phyloP scores from a whole-genome alignment of 2,888 invertebrate genomes.

The Caenorhabditis sp. region DNA sequence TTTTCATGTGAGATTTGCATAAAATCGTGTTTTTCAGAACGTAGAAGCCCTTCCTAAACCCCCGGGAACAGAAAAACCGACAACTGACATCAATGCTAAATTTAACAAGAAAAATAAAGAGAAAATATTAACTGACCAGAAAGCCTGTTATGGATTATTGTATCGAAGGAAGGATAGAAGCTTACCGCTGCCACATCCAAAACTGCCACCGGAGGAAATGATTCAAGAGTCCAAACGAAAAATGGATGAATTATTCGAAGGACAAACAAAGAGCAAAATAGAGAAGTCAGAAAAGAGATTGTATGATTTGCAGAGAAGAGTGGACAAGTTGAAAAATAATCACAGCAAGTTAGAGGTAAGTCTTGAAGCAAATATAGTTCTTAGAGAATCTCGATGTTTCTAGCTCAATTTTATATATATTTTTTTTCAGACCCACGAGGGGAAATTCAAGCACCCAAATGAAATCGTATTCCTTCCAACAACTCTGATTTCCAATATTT shows the following conservation, averaged over 20 bases:
- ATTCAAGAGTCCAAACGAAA: conserved; percentile 16
- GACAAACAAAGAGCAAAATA: conserved; percentile 40
- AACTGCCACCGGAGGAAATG: conserved; percentile 33
- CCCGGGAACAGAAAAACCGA: conserved; percentile 46
- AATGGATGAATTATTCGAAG: conserved; percentile 41
- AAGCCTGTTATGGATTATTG: conserved; percentile 44
- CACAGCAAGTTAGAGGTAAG: conserved; percentile 13
- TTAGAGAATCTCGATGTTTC: no score
- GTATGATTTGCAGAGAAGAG: conserved; percentile 43
- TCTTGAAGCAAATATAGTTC: no score
- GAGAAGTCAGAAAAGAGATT: conserved; percentile 40
- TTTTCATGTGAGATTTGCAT: background rate
- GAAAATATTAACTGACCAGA: conserved; percentile 24
- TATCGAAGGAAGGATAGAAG: conserved; percentile 31
- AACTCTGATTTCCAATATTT: conserved; percentile 50
- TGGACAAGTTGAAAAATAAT: conserved; percentile 29
- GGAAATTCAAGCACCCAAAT: conserved; percentile 37
- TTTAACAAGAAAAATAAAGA: conserved; percentile 14
- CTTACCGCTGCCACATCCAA: conserved; percentile 18
- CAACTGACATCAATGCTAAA: conserved; percentile 10
- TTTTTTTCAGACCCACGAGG: conserved; percentile 36
- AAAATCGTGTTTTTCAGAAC: conserved; percentile 18
- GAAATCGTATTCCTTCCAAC: conserved; percentile 61
- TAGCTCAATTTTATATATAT: no score
- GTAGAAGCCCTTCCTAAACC: conserved; percentile 44